A percentile compares a stretch with the other conserved stretches of the same genome.
Evolutionary conservation across 2,797 vertebrate genomes (phyloP).

Genomic region (Hyperoplus lanceolatus): DNA sequence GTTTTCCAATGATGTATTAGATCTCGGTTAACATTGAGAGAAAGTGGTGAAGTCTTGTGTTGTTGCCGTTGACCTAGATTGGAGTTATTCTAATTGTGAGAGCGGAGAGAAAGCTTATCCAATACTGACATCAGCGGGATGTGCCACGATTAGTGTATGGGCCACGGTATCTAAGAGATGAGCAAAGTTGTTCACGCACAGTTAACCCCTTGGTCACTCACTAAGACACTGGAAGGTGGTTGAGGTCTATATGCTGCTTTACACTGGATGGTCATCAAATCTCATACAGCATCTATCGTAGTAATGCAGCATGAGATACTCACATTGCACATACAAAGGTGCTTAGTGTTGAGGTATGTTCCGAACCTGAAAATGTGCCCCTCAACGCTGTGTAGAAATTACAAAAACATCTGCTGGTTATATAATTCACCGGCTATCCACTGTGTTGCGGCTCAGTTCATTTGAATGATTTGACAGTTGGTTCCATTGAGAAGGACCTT

Average conservation of each 20-base stretch:
- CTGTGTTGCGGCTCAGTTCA: constrained; percentile 19
- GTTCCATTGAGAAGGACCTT: constrained; percentile 15
- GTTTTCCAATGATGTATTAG: constrained; percentile 71
- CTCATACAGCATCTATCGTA: constrained; percentile 47
- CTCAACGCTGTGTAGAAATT: constrained; percentile 1
- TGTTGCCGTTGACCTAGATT: constrained; percentile 73
- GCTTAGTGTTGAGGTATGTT: constrained; percentile 38
- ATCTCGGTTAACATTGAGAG: constrained; percentile 71
- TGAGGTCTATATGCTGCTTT: constrained; percentile 58
- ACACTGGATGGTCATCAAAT: constrained; percentile 51
- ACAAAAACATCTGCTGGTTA: constrained; percentile 41
- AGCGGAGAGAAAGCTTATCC: constrained; percentile 34
- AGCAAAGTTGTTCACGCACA: constrained; percentile 76
- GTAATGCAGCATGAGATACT: constrained; percentile 26
- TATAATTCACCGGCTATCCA: constrained; percentile 23
- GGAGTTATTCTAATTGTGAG: constrained; percentile 56
- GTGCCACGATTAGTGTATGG: constrained; percentile 36
- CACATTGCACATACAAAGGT: constrained; percentile 30
- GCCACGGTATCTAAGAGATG: constrained; percentile 39
- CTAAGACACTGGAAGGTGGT: constrained; percentile 42
- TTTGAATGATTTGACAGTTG: constrained; percentile 48
- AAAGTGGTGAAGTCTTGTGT: constrained; percentile 61
- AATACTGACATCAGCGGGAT: constrained; percentile 36
- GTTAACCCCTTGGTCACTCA: constrained; percentile 60
- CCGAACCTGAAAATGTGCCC: constrained; percentile 16